Evolutionary conservation across 2,888 invertebrate species (phyloP), one percentile per base, ranked within the genome.

Genomic region (Stenodema calcarata): DNA sequence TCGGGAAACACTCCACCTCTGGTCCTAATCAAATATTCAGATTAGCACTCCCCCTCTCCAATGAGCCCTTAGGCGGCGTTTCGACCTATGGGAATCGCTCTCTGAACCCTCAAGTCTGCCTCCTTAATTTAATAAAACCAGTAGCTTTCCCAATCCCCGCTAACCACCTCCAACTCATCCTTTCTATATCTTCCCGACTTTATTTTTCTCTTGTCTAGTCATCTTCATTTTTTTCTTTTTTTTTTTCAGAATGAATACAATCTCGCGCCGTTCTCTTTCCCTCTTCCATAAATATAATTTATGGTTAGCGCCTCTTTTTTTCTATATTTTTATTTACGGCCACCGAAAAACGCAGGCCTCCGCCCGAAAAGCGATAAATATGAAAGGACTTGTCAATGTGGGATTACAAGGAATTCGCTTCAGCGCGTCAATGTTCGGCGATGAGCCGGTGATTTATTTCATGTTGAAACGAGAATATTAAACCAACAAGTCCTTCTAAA

Each of bases 401-500:
- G 44, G 78, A 78, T 78, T 78, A 78, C 78, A 78, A 44, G 78
- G 44, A 78, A 78, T 78, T 78, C 78, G 27, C 78, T 78, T 78
- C 78, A n/a, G 78, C 78, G 9, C 27, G 44, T 78, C 78, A 78
- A 44, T 78, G 44, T 78, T 44, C 78, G 16, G 42, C 41, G 41
- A 42, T 27, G 78, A n/a, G 42, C 78, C 35, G 23, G 44, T 44
- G 78, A 78, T 78, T 78, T 78, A 78, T 78, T 44, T 27, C 9
- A 18, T 44, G 44, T 78, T 78, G 41, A 78, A 44, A 78, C 78
- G 78, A 78, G 23, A 78, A 27, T 44, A 27, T 78, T 78, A 78
- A 78, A 11, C 62, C 18, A 62, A 62, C 62, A 62, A 18, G 27
- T 18, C 18, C 18, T 62, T 47, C 47, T 47, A 12, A 16, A 12